A percentile compares a stretch with the other conserved stretches of the same genome.
Conservation (phyloP, 2,888 invertebrate genomes). For the Lapara coniferarum region DNA sequence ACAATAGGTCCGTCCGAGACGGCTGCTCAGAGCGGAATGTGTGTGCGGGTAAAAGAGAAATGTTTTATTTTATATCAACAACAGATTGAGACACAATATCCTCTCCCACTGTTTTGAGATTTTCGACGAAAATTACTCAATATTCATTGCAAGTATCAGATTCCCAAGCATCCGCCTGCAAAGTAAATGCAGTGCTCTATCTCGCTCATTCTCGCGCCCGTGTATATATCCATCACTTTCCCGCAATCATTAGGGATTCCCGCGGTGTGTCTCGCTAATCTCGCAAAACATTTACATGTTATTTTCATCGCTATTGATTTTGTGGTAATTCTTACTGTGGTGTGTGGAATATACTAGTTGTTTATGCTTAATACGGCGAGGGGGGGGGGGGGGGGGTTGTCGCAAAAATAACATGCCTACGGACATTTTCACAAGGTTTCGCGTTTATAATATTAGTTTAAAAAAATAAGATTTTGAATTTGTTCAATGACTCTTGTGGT, state of each 20-base stretch:
- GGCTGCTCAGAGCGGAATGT: too few relatives aligned
- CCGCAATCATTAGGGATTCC: conserved; percentile 10
- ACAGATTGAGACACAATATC: neutral
- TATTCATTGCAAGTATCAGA: neutral
- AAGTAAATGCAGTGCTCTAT: neutral
- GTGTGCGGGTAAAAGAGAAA: too few relatives aligned
- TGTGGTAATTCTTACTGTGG: neutral
- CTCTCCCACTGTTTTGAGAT: neutral
- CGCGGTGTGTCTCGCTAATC: neutral
- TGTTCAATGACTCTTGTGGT: neutral
- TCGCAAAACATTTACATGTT: conserved; percentile 6
- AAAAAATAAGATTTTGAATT: too few relatives aligned
- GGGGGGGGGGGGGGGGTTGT: too few relatives aligned
- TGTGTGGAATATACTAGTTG: neutral
- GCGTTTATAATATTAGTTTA: too few relatives aligned
- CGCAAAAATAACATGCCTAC: too few relatives aligned
- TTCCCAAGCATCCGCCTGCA: neutral
- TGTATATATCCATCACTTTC: neutral
- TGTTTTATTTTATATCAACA: neutral
- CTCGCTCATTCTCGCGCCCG: neutral
- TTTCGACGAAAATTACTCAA: neutral
- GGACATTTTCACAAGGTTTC: too few relatives aligned
- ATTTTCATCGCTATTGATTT: neutral
- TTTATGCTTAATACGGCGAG: neutral
- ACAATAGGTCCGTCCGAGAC: too few relatives aligned